phyloP scores from a whole-genome alignment of 2,888 invertebrate genomes.

The Icerya purchasi region DNA sequence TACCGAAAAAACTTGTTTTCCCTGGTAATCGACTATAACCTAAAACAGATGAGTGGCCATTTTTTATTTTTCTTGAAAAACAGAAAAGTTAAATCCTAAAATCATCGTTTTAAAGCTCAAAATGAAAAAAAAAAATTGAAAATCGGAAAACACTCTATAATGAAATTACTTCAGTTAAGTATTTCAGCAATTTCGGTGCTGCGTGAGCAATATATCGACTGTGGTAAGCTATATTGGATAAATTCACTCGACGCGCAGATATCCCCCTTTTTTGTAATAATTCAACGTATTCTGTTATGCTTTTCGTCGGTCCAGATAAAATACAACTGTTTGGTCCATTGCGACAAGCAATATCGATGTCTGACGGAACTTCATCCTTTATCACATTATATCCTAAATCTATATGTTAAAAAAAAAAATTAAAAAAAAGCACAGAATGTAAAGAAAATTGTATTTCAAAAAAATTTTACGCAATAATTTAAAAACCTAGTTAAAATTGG shows the following conservation, averaged over 20 bases:
- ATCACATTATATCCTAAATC: slow-evolving; percentile 28
- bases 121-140: too few relatives aligned
- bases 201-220: slow-evolving; percentile 56
- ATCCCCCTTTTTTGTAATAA: slow-evolving; percentile 42
- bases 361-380: slow-evolving; percentile 43
- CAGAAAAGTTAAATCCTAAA: too few relatives aligned
- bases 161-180: slow-evolving; percentile 37
- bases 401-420: too few relatives aligned
- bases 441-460: too few relatives aligned
- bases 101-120: too few relatives aligned
- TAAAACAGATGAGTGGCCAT: too few relatives aligned
- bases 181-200: slow-evolving; percentile 41
- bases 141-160: neutral
- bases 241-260: slow-evolving; percentile 63
- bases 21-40: too few relatives aligned
- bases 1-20: too few relatives aligned
- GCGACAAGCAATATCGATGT: slow-evolving; percentile 69
- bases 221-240: slow-evolving; percentile 75
- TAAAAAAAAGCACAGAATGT: too few relatives aligned
- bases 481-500: too few relatives aligned
- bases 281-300: slow-evolving; percentile 41
- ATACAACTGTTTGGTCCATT: slow-evolving; percentile 69
- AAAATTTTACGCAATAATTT: too few relatives aligned
- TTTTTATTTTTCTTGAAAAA: too few relatives aligned
- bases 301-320: slow-evolving; percentile 64